Evolutionary conservation across 2,888 invertebrate species (phyloP).

Genomic region (Caradrina clavipalpis): DNA sequence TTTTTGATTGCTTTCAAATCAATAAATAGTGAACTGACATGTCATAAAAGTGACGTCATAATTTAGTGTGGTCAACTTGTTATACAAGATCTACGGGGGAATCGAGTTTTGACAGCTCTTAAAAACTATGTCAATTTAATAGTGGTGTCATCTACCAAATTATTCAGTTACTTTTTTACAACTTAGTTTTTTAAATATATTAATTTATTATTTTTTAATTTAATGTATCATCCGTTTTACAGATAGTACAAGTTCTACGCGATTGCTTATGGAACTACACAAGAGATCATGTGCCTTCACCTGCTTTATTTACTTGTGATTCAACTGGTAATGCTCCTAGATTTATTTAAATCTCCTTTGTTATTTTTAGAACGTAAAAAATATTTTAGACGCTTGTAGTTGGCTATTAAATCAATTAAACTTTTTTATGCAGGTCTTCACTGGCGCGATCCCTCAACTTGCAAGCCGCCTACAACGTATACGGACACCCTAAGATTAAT

Average conservation of each 20-base stretch:
- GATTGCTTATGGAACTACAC: constrained; percentile 98
- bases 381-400: neutral
- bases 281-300: constrained; percentile 96
- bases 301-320: constrained; percentile 94
- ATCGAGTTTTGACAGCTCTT: no score
- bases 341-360: neutral
- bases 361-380: neutral
- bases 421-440: constrained; percentile 85
- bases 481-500: constrained; percentile 95
- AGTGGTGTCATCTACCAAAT: no score
- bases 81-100: no score
- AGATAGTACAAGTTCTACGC: constrained; percentile 95
- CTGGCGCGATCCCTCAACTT: constrained; percentile 94
- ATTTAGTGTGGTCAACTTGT: no score
- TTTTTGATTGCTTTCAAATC: no score
- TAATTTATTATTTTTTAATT: no score
- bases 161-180: neutral
- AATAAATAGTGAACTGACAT: no score
- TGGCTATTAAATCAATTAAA: neutral
- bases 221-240: constrained; percentile 57
- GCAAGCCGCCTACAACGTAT: constrained; percentile 93
- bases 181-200: no score
- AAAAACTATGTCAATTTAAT: no score
- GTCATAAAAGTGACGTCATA: no score
- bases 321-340: constrained; percentile 84